phyloP scores from a whole-genome alignment of 64 coral and sea anemone genomes.

The Orbicella faveolata region DNA sequence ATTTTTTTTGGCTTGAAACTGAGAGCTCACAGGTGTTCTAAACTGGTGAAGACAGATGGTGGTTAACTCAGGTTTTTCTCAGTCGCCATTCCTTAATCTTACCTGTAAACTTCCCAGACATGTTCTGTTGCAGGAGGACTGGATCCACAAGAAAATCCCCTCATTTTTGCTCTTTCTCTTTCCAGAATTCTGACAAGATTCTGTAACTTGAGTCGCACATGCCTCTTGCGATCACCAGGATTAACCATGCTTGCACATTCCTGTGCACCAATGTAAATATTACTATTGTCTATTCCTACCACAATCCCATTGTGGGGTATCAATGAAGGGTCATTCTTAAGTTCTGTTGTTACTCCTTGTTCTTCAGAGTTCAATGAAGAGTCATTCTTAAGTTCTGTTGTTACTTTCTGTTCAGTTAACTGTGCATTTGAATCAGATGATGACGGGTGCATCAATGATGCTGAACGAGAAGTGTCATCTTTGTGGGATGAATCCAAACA shows the following conservation, averaged over 20 bases:
- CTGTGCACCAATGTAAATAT: constrained; percentile 98
- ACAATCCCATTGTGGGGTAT: constrained; percentile 23
- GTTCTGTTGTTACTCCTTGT: neutral
- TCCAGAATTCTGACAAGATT: constrained; percentile 92
- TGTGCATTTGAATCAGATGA: neutral
- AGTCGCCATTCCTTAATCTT: neutral
- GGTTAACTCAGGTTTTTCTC: no score
- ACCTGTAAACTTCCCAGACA: constrained; percentile 99
- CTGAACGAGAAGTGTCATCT: neutral
- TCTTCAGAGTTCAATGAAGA: neutral
- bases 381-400: neutral
- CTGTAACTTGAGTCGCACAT: constrained; percentile 93
- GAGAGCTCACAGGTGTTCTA: no score
- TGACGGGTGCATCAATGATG: neutral
- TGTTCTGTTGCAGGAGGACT: constrained; percentile 94
- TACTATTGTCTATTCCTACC: constrained; percentile 92
- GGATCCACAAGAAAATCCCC: constrained; percentile 84
- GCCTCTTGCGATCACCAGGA: constrained; percentile 72
- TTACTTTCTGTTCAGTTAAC: neutral
- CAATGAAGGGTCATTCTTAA: neutral
- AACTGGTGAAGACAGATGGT: no score
- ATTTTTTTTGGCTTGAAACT: no score
- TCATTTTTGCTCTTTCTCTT: constrained; percentile 57
- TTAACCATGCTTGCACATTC: constrained; percentile 85
- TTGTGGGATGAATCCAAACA: neutral